Conservation (phyloP, 2,888 invertebrate genomes). For the Himalopsyche kuldschensis region DNA sequence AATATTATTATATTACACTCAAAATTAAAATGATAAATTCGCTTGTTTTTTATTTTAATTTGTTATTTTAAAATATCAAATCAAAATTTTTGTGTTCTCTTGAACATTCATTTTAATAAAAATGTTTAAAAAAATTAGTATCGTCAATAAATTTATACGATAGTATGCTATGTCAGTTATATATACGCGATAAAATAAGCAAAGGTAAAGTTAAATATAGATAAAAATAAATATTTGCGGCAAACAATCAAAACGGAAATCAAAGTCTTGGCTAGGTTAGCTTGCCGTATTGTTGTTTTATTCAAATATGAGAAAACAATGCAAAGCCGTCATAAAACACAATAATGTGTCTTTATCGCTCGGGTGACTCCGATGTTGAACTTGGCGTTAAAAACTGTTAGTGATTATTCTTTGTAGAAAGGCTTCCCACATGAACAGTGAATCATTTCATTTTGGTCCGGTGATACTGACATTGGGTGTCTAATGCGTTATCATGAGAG, state of each 20-base stretch:
- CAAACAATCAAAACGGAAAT: neutral
- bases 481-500: slow-evolving; percentile 14
- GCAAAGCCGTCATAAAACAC: neutral
- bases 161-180: neutral
- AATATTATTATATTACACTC: no score
- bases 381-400: neutral
- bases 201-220: no score
- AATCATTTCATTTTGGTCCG: neutral
- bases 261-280: neutral
- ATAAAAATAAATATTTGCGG: neutral
- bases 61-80: no score
- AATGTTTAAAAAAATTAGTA: no score
- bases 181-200: neutral
- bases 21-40: no score
- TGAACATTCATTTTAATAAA: no score
- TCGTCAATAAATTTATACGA: neutral
- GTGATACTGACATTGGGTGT: neutral
- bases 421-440: neutral
- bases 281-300: neutral
- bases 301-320: neutral
- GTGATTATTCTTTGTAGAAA: neutral
- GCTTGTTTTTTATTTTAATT: no score
- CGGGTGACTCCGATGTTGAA: neutral
- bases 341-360: neutral
- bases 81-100: no score